Evolutionary conservation across 1,140 invertebrate species (phyloP), one percentile per base, ranked within the genome.

Genomic region (Heliconius hewitsoni): DNA sequence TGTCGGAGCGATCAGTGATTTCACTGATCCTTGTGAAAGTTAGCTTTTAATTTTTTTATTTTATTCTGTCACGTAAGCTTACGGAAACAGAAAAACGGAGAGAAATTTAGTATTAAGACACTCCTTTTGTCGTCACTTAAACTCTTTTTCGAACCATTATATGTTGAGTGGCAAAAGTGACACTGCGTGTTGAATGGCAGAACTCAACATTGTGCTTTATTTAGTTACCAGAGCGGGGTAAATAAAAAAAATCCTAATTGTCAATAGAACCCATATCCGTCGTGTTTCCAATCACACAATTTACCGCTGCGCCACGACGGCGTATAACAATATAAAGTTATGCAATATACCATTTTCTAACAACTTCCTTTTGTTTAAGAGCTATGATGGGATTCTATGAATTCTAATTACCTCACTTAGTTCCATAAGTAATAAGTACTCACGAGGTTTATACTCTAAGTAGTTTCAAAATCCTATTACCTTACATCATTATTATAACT

Each of bases 381-480:
- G 60, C 11, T 66, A 66, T 66, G 60, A 66, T 66, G 60, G 60
- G 60, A 66, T 66, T 66, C 23, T 9, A 66, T 66, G 60, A 66
- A 66, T 66, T 66, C 60, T 66, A 66, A 66, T 66, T 66, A 16
- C 60, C 27, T 13, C 13, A 66, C 60, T 66, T 66, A 66, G 60
- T 66, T 66, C 60, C n/a, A 66, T 66, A 66, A 66, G 60, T 66
- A 66, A 66, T 66, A 66, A 66, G 60, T 66, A 66, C 27, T 66
- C 60, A 66, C 60, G 27, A 30, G 60, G 60, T 18, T 66, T 66
- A 66, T 66, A 30, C 23, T 27, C 27, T 66, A 30, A 66, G 60
- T 66, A 66, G 60, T 66, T 66, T 66, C 60, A 13, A 66, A 66
- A 66, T 66, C 60, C 60, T 66, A 66, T 66, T 66, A 66, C 60